Base-by-base conservation (phyloP, 2,797 vertebrate genomes). In the Buphagus erythrorhynchus region DNA sequence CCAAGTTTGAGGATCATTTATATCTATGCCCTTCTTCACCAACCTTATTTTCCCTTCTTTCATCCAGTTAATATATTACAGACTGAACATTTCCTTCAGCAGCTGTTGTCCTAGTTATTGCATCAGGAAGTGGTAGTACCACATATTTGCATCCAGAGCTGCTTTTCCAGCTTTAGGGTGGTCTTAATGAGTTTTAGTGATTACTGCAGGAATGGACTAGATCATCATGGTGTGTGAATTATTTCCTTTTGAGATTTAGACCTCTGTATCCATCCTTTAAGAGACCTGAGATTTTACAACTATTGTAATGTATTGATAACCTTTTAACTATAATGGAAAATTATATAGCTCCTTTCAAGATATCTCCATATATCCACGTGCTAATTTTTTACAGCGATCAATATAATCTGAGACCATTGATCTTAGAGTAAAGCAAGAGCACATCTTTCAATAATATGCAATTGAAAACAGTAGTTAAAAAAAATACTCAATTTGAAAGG, bases 381-480 rank as follows among this genome's bases (percentile, higher is more conserved):
- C 6, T 38, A 14, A 4, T n/a, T 46, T 74, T 67, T 67, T 36
- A 62, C 20, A 21, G 42, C 51, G 19, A 38, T 65, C 19, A 42
- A 11, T 52, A 55, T 0, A 0, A 24, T 36, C 21, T 72, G 12
- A 55, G 21, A 26, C 49, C 24, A 61, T 8, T 52, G 25, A 72
- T 69, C 16, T 7, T 31, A 54, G 67, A 71, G 3, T 40, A 82
- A 81, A 80, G 5, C 19, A 74, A 48, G 40, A 82, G 2, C 2
- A 51, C 3, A 35, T 45, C 1, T 51, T 88, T 78, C 18, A 54
- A 21, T 74, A 74, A 52, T 15, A 54, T 8, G 3, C 4, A n/a
- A 2, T 38, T 73, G 22, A 51, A 89, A 83, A 48, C 10, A 36
- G 7, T 43, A 40, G 25, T 36, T 33, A 52, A 82, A 48, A 5